phyloP scores from a whole-genome alignment of 2,113 vertebrate genomes.

The Anarhynchus alexandrinus region DNA sequence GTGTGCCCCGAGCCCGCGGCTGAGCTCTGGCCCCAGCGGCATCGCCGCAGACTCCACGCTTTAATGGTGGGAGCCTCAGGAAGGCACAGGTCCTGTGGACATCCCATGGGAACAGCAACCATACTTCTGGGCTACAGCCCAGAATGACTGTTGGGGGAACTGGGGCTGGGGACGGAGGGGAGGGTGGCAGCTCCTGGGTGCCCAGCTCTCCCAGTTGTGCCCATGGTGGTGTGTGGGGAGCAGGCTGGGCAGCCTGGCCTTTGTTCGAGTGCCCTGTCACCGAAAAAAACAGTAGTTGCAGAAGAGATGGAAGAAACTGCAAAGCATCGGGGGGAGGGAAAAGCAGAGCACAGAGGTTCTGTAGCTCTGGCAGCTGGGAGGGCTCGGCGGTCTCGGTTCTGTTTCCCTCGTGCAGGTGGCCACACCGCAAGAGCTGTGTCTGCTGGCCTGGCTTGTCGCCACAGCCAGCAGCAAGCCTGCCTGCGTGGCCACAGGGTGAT shows the following conservation, averaged over 20 bases:
- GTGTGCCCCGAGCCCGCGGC: fast-evolving
- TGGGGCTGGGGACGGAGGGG: neutral
- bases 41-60: fast-evolving
- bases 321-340: too few species aligned
- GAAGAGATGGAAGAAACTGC: neutral
- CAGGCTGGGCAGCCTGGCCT: neutral
- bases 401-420: neutral
- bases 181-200: neutral
- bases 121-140: neutral
- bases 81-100: fast-evolving
- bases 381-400: fast-evolving
- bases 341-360: neutral
- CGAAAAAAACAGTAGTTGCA: neutral
- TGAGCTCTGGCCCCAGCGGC: neutral
- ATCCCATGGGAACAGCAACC: neutral
- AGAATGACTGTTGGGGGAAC: neutral
- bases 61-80: neutral
- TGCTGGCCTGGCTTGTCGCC: neutral
- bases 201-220: neutral
- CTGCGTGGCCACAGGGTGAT: fast-evolving
- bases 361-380: neutral
- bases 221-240: fast-evolving
- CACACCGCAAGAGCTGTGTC: neutral
- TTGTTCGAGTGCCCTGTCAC: neutral
- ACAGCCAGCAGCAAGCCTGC: neutral